Conservation (phyloP, 2,113 vertebrate species). For the Irena cyanogastra region DNA sequence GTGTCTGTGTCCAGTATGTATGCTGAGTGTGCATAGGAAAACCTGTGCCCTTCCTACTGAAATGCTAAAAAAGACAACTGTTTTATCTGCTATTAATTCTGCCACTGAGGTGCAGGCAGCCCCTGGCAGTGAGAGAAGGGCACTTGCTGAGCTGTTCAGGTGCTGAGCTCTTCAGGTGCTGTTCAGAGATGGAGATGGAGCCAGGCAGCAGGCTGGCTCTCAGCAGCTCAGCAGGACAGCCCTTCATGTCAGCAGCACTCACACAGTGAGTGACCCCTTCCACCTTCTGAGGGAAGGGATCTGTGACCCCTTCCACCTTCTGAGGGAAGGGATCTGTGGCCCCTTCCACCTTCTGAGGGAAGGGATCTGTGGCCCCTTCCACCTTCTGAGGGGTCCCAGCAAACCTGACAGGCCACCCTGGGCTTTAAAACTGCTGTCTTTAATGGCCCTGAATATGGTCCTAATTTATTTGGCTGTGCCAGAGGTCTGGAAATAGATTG, state of each 20-base stretch:
- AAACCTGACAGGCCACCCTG: neutral
- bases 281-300: neutral
- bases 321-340: no score
- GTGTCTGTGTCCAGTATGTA: neutral
- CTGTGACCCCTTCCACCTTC: neutral
- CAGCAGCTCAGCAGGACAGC: no score
- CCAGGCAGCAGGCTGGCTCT: neutral
- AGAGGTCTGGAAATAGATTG: neutral
- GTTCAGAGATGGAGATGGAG: neutral
- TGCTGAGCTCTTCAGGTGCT: neutral
- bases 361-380: neutral
- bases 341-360: no score
- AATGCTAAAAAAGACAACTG: neutral
- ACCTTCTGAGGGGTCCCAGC: neutral
- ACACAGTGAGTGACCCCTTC: neutral
- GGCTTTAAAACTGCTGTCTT: neutral
- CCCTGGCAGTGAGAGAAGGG: neutral
- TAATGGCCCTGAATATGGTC: neutral
- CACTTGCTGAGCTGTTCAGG: neutral
- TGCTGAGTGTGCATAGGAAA: neutral
- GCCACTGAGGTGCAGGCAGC: neutral
- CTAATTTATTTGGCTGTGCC: neutral
- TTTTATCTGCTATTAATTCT: neutral
- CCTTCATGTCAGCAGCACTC: neutral
- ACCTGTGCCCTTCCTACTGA: neutral